These are phyloP conservation scores for Ameiurus melas DNA, from an alignment of 2,113 vertebrate genomes.

Conservation along the genomic window DNA sequence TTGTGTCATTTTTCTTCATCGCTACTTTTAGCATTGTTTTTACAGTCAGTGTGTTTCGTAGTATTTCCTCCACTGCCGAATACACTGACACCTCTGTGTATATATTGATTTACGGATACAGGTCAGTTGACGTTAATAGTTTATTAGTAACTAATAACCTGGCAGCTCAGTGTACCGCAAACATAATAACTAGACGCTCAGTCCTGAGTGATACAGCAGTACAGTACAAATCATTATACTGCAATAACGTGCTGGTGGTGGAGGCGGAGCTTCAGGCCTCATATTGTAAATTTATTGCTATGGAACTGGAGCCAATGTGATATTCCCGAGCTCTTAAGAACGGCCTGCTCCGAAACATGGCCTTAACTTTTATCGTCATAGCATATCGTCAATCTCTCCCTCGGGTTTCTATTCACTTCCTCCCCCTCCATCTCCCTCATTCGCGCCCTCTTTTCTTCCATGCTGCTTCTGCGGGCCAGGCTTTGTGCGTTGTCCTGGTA, in stretches of 20 bases:
- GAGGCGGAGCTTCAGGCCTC: background rate
- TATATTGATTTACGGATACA: background rate
- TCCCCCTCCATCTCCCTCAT: slow-evolving; percentile 6
- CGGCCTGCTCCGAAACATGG: background rate
- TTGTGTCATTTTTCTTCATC: background rate
- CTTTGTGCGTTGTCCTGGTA: slow-evolving; percentile 74
- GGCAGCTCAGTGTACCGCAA: background rate
- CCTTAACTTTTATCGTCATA: slow-evolving; percentile 22
- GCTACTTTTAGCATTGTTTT: background rate
- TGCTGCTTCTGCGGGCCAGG: slow-evolving; percentile 43
- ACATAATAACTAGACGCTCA: background rate
- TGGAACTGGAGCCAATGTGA: background rate
- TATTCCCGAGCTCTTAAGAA: background rate
- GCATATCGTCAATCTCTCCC: slow-evolving; percentile 10
- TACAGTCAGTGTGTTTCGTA: background rate
- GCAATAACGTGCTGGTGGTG: background rate
- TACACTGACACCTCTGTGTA: background rate
- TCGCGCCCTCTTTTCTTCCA: slow-evolving; percentile 35
- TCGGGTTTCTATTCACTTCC: background rate
- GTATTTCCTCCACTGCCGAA: background rate
- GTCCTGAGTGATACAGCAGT: background rate
- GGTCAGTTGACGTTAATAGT: background rate
- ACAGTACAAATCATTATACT: background rate
- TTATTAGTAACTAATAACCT: background rate
- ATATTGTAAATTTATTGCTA: background rate